Base-by-base conservation (phyloP, 2,888 invertebrate species). In the Glaucopsyche alexis region DNA sequence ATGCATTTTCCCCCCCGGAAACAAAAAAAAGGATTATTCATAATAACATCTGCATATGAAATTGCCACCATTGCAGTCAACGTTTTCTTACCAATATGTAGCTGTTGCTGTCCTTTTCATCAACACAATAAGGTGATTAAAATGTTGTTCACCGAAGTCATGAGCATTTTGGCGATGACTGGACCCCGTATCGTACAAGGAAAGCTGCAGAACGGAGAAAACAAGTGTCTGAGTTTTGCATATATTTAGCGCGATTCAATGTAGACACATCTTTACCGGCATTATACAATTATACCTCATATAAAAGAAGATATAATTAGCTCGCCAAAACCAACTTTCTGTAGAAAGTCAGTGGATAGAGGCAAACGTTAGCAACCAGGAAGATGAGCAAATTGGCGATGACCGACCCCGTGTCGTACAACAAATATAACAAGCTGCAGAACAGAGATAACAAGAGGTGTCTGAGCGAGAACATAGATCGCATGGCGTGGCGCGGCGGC, bases 351-450 rank as follows among this genome's bases (percentile, higher is more conserved):
- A 1, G 29, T n/a, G n/a, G n/a, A n/a, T 29, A 60, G 14, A 60
- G 13, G 29, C 29, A 60, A 38, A 60, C 60, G 55, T 55, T 55
- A 13, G 60, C 60, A 38, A 60, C 29, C 60, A 60, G 60, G 14
- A 69, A 67, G 47, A 69, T 49, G 49, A 69, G 69, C 47, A 14
- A 19, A 47, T 2, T 47, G 4, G 69, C 19, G 3, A 47, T 69
- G 47, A 69, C 8, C 19, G 42, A 66, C 9, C 69, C 69, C 29
- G 69, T 69, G 47, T 69, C 14, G 19, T 69, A 69, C 49, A 69
- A 49, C 69, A 69, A 47, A 13, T 47, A 69, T 47, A 19, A 69
- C 45, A 47, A 49, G 47, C 69, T 69, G 47, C 69, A 69, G 47
- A 16, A 19, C 16, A 69, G 19, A 69, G 69, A 69, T 29, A 49